Conservation (phyloP, 1,140 invertebrate species). For the Drosophila arizonae region DNA sequence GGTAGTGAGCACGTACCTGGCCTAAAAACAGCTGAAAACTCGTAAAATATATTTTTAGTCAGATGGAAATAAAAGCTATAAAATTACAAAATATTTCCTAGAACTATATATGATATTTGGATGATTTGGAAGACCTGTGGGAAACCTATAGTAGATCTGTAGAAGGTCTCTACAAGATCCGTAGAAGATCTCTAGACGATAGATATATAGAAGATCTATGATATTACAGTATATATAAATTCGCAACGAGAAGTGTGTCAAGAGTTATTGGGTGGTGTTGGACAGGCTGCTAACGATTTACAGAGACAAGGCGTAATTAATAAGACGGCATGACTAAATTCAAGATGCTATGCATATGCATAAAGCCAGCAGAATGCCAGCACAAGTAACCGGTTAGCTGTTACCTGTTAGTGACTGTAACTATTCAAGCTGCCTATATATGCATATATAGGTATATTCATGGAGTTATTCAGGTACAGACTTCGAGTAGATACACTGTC, state of each 20-base stretch:
- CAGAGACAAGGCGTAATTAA: constrained; percentile 23
- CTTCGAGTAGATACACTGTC: constrained; percentile 11
- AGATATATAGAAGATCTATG: too few relatives aligned
- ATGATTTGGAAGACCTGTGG: too few relatives aligned
- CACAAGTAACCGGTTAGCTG: constrained; percentile 54
- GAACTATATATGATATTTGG: too few relatives aligned
- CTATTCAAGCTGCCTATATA: constrained; percentile 16
- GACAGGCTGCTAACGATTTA: constrained; percentile 10
- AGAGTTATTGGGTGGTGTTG: constrained; percentile 22
- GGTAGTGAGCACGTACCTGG: constrained; percentile 16
- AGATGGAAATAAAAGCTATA: background rate
- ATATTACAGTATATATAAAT: too few relatives aligned
- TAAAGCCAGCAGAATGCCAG: background rate
- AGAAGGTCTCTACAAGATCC: too few relatives aligned
- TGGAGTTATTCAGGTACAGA: constrained; percentile 5
- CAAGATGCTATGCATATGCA: constrained; percentile 19
- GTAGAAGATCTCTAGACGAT: too few relatives aligned
- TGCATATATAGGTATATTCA: background rate
- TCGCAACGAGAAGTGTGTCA: constrained; percentile 24
- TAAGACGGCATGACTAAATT: constrained; percentile 30
- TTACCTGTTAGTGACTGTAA: constrained; percentile 21
- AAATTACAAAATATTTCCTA: too few relatives aligned
- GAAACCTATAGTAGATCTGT: too few relatives aligned
- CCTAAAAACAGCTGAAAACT: constrained; percentile 9
- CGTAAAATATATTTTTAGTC: constrained; percentile 17